A percentile compares a stretch with the other conserved stretches of the same genome.
Conservation (phyloP, 2,797 vertebrate species). For the Diplodus sargus region DNA sequence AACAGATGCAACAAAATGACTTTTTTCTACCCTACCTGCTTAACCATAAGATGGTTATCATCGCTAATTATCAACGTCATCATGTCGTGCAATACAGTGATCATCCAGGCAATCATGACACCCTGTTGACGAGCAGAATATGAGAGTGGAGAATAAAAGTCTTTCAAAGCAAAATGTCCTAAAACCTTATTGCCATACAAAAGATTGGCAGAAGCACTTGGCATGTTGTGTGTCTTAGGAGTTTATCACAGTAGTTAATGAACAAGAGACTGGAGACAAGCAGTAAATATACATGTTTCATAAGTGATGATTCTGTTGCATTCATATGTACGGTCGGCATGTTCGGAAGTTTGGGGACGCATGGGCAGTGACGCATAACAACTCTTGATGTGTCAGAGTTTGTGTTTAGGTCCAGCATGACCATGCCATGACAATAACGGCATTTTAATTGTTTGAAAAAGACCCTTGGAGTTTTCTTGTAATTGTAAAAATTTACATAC, state of each 20-base stretch:
- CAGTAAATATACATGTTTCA: constrained; percentile 10
- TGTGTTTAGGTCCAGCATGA: no score
- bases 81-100: constrained; percentile 16
- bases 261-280: constrained; percentile 6
- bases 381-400: no score
- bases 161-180: constrained; percentile 48
- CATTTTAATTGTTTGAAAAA: no score
- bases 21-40: background rate
- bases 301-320: constrained; percentile 1
- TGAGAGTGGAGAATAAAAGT: constrained; percentile 11
- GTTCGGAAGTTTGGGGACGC: background rate
- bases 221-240: constrained; percentile 59
- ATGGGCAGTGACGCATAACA: constrained; percentile 7
- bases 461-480: no score
- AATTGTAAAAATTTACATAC: no score
- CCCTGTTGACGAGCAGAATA: constrained; percentile 12
- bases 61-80: constrained; percentile 23
- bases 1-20: constrained; percentile 28
- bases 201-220: constrained; percentile 82
- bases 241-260: constrained; percentile 15
- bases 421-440: no score
- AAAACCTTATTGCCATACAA: constrained; percentile 69
- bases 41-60: constrained; percentile 20
- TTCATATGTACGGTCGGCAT: background rate
- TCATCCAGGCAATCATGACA: constrained; percentile 12